Percentiles rank a stretch among this genome's conserved stretches.
Evolutionary conservation across 2,797 vertebrate species (phyloP).

Genomic region (Pantherophis vulpinus): DNA sequence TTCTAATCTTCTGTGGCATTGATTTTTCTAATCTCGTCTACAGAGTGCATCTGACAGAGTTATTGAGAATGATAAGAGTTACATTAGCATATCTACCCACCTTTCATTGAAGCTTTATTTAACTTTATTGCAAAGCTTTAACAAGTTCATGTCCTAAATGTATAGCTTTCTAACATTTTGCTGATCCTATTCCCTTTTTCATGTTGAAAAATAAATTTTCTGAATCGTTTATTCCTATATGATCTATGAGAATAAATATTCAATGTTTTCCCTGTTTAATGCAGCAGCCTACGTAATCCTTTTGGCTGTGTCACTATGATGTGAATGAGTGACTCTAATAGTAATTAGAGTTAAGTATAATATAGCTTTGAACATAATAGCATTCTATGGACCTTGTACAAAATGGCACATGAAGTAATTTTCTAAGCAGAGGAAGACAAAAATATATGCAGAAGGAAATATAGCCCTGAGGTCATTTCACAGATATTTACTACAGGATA

Average conservation of each 20-base stretch:
- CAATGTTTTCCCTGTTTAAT: not conserved
- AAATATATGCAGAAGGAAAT: slow-evolving; percentile 2
- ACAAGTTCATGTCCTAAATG: not conserved
- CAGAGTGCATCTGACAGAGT: not conserved
- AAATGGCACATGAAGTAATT: not conserved
- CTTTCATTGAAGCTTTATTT: not conserved
- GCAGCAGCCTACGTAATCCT: not conserved
- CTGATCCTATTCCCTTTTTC: not conserved
- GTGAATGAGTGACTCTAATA: not conserved
- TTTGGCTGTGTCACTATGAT: not conserved
- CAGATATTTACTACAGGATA: not conserved
- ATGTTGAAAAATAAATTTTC: not conserved
- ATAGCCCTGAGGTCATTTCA: slow-evolving; percentile 6
- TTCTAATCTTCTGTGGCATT: not conserved
- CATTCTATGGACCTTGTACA: slow-evolving; percentile 1
- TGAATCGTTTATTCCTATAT: not conserved
- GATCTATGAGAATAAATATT: not conserved
- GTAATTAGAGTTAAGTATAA: not conserved
- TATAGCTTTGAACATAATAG: not conserved
- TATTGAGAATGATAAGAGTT: not conserved
- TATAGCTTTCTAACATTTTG: not conserved
- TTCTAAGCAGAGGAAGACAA: slow-evolving; percentile 2
- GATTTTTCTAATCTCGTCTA: not conserved
- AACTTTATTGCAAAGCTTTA: not conserved
- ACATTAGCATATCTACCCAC: not conserved